Base-by-base conservation (phyloP, 2,113 vertebrate species). In the Rhinichthys klamathensis region DNA sequence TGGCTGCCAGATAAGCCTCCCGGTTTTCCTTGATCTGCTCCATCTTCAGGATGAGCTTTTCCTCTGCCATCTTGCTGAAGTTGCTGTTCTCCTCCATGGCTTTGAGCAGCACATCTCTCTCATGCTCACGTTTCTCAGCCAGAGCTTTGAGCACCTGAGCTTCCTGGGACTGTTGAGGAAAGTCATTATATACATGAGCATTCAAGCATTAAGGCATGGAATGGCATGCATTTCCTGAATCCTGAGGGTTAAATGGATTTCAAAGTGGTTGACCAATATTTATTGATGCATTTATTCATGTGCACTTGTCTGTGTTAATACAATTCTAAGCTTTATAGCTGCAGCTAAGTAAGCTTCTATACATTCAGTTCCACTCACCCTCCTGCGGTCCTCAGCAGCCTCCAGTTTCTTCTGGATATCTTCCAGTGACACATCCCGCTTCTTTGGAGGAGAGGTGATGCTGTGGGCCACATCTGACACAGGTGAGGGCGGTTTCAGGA, bases 41-140 rank as follows among this genome's bases (percentile, higher is more conserved):
- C 97, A 99, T 99, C 93, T 96, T 99, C 91, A 96, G 93, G 0
- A 95, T 95, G 89, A 99, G 96, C 90, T 96, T 97, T 90, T 98
- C 97, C 86, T 99, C 97, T 0, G 98, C 98, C 96, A 95, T 96
- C 91, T 96, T 98, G 95, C 97, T 99, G 93, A 99, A 99, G 91
- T 98, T 99, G 93, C 96, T 98, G 95, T 99, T 99, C 92, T 99
- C 98, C 86, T 99, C 98, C 27, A 99, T 96, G 91, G 98, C 98
- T 89, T 99, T 99, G 90, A 99, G 95, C 83, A 99, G 95, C 90
- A 99, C 98, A 0, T 98, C 97, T 75, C 97, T 92, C 90, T 99
- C 98, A 0, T 99, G 98, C 10, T 99, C 98, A 51, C 98, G 91
- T 87, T 99, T 99, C 80, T 97, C 97, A 0, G 97, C 97, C 91